Evolutionary conservation across 2,797 vertebrate genomes (phyloP).

Genomic region (Apogon hyalosoma): DNA sequence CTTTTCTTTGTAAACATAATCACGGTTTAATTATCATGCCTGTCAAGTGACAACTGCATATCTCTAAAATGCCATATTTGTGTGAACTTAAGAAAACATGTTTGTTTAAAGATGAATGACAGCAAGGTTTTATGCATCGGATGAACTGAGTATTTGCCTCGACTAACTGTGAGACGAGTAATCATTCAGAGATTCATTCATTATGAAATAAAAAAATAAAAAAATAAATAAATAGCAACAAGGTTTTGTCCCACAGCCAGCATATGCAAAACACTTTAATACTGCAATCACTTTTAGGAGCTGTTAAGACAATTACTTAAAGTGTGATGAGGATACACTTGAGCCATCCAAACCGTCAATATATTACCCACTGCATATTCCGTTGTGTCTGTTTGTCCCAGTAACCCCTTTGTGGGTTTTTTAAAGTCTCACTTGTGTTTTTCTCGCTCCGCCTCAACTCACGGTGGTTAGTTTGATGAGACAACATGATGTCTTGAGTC

Average conservation of each 20-base stretch:
- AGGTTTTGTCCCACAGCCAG: neutral
- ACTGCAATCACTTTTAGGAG: neutral
- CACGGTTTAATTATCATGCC: slow-evolving; percentile 26
- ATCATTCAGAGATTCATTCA: neutral
- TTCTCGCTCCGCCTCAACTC: slow-evolving; percentile 16
- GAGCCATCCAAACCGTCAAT: neutral
- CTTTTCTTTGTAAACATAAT: slow-evolving; percentile 57
- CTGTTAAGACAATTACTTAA: neutral
- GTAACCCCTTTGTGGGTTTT: neutral
- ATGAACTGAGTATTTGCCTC: neutral
- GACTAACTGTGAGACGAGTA: neutral
- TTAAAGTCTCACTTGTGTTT: neutral
- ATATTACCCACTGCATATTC: neutral
- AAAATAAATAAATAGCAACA: neutral
- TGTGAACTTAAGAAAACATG: slow-evolving; percentile 7
- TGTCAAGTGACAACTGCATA: slow-evolving; percentile 27
- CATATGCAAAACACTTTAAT: slow-evolving; percentile 1
- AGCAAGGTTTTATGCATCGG: neutral
- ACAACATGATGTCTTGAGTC: slow-evolving; percentile 61
- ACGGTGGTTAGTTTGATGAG: slow-evolving; percentile 55
- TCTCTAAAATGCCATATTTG: slow-evolving; percentile 35
- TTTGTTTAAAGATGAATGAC: slow-evolving; percentile 13
- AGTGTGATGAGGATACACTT: neutral
- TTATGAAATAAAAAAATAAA: slow-evolving; percentile 10
- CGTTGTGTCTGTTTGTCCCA: neutral